Evolutionary conservation across 1,140 invertebrate species (phyloP).

Genomic region (Hyles euphorbiae): DNA sequence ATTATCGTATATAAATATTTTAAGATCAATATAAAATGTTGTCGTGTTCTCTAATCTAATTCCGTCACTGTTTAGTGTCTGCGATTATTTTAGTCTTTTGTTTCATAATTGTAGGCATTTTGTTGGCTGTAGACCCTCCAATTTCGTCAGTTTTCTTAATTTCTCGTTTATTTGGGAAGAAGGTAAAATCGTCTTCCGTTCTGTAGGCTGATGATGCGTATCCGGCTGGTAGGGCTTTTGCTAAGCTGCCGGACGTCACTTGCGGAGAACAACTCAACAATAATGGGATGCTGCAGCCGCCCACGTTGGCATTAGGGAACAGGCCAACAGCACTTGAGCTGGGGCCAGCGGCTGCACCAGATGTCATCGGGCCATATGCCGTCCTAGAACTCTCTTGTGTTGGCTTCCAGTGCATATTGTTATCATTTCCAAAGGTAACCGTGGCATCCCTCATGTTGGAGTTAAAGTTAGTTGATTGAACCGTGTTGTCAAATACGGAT

Average conservation of each 20-base stretch:
- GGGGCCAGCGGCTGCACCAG: slow-evolving; percentile 9
- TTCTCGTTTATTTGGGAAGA: slow-evolving; percentile 48
- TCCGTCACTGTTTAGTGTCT: slow-evolving; percentile 23
- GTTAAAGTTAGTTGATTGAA: slow-evolving; percentile 31
- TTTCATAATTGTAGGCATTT: slow-evolving; percentile 16
- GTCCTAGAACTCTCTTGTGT: slow-evolving; percentile 21
- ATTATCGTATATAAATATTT: not conserved
- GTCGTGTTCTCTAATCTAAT: not conserved
- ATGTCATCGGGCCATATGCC: slow-evolving; percentile 16
- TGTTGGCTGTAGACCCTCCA: slow-evolving; percentile 11
- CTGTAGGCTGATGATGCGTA: slow-evolving; percentile 42
- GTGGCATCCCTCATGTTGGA: slow-evolving; percentile 29
- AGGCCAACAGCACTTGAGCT: slow-evolving; percentile 42
- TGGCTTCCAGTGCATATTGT: slow-evolving; percentile 19
- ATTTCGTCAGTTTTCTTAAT: slow-evolving; percentile 31
- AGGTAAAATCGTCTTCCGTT: slow-evolving; percentile 33
- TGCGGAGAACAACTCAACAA: slow-evolving; percentile 59
- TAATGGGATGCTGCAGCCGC: slow-evolving; percentile 52
- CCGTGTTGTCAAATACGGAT: slow-evolving; percentile 23
- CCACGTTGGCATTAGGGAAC: slow-evolving; percentile 52
- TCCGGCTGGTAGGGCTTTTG: slow-evolving; percentile 32
- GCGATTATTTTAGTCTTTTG: slow-evolving; percentile 24
- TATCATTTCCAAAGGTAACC: slow-evolving; percentile 21
- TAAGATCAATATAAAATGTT: not conserved
- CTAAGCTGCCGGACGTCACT: slow-evolving; percentile 53